Conservation (phyloP, 2,888 invertebrate genomes). For the Tyria jacobaeae region DNA sequence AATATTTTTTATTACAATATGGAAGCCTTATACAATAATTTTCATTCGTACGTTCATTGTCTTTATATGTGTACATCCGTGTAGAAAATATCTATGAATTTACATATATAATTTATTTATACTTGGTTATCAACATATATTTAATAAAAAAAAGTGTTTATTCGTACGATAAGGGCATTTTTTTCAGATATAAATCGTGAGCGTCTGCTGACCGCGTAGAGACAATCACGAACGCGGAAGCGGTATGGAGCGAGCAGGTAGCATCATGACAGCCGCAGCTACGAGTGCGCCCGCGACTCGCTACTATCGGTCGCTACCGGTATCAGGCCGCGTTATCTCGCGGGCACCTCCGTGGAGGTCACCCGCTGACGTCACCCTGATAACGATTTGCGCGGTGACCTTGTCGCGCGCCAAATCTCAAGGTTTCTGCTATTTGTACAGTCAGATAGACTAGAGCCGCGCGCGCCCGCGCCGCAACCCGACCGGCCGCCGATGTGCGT, state of each 20-base stretch:
- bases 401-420: slow-evolving; percentile 85
- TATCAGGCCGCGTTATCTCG: slow-evolving; percentile 75
- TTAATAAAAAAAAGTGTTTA: background rate
- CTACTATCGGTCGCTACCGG: slow-evolving; percentile 80
- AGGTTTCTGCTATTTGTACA: slow-evolving; percentile 85
- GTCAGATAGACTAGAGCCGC: slow-evolving; percentile 73
- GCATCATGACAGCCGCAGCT: slow-evolving; percentile 29
- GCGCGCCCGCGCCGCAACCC: slow-evolving; percentile 59
- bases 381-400: slow-evolving; percentile 86
- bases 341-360: slow-evolving; percentile 84
- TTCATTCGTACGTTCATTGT: too few relatives aligned
- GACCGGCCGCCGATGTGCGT: slow-evolving; percentile 62
- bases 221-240: slow-evolving; percentile 33
- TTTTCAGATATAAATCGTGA: background rate
- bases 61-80: background rate
- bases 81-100: background rate
- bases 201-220: background rate
- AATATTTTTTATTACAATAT: too few relatives aligned
- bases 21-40: too few relatives aligned
- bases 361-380: slow-evolving; percentile 83
- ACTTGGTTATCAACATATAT: background rate
- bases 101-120: background rate
- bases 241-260: slow-evolving; percentile 35
- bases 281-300: slow-evolving; percentile 55
- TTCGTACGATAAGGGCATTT: background rate